phyloP scores from a whole-genome alignment of 2,797 vertebrate species.

The Microcaecilia unicolor region DNA sequence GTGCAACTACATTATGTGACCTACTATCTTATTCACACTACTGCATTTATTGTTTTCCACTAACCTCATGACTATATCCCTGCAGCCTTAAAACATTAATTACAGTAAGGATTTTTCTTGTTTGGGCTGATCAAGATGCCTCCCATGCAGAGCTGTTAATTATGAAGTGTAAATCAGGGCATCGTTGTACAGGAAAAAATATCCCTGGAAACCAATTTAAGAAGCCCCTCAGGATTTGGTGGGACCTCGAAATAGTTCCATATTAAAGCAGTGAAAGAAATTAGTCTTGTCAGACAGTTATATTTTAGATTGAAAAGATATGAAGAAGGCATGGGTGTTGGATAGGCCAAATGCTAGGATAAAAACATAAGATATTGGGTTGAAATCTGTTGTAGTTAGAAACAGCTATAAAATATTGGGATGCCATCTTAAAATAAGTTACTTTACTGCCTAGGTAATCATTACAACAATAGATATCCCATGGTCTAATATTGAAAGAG shows the following conservation, averaged over 20 bases:
- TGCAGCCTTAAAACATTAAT: slow-evolving; percentile 46
- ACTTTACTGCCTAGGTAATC: no score
- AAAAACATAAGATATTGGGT: slow-evolving; percentile 18
- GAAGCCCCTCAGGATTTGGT: slow-evolving; percentile 30
- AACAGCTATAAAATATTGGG: no score
- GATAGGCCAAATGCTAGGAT: slow-evolving; percentile 1
- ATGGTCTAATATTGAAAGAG: no score
- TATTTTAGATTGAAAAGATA: slow-evolving; percentile 8
- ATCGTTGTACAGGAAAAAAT: slow-evolving; percentile 30
- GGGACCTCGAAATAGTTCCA: slow-evolving; percentile 32
- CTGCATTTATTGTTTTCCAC: slow-evolving; percentile 16
- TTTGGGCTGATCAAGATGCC: slow-evolving; percentile 38
- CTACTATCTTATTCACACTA: slow-evolving; percentile 6
- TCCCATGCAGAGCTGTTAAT: slow-evolving; percentile 37
- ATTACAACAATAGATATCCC: no score
- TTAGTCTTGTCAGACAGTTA: slow-evolving; percentile 18
- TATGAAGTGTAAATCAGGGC: slow-evolving; percentile 48
- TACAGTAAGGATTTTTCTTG: slow-evolving; percentile 30
- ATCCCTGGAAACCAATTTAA: slow-evolving; percentile 50
- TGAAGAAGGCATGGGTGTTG: background rate
- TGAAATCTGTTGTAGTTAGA: no score
- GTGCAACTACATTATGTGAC: background rate
- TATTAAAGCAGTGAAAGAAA: slow-evolving; percentile 26
- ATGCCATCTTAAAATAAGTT: no score
- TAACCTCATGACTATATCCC: slow-evolving; percentile 32